phyloP scores from a whole-genome alignment of 2,113 vertebrate species.

The Natator depressus region DNA sequence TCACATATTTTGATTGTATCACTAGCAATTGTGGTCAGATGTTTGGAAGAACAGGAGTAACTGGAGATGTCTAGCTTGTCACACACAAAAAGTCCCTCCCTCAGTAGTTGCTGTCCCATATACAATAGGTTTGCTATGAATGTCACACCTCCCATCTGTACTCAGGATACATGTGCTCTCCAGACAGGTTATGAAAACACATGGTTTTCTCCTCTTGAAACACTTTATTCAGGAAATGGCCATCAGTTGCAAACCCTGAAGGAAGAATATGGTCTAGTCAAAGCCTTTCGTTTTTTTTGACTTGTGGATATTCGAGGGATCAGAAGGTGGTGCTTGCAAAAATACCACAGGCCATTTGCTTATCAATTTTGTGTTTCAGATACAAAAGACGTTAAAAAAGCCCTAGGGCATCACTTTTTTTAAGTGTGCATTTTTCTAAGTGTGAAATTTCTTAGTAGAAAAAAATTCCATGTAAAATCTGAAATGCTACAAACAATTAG shows the following conservation, averaged over 20 bases:
- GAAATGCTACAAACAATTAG: background rate
- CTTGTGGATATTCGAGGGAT: background rate
- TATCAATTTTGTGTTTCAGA: background rate
- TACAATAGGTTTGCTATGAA: background rate
- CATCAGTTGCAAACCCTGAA: background rate
- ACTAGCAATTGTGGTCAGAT: background rate
- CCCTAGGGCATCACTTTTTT: background rate
- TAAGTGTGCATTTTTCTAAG: background rate
- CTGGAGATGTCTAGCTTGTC: background rate
- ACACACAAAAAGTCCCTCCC: background rate
- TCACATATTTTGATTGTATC: background rate
- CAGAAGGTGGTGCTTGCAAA: background rate
- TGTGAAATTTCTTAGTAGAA: background rate
- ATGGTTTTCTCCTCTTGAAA: background rate
- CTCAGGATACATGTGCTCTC: background rate
- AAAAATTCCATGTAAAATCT: background rate
- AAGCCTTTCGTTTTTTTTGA: background rate
- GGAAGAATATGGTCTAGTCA: background rate
- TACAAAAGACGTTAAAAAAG: background rate
- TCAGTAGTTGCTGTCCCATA: background rate
- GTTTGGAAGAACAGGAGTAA: background rate
- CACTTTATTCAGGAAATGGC: background rate
- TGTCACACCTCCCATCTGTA: background rate
- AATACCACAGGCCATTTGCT: background rate
- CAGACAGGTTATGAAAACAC: background rate